phyloP scores from a whole-genome alignment of 2,113 vertebrate species.

The Podarcis cretensis region DNA sequence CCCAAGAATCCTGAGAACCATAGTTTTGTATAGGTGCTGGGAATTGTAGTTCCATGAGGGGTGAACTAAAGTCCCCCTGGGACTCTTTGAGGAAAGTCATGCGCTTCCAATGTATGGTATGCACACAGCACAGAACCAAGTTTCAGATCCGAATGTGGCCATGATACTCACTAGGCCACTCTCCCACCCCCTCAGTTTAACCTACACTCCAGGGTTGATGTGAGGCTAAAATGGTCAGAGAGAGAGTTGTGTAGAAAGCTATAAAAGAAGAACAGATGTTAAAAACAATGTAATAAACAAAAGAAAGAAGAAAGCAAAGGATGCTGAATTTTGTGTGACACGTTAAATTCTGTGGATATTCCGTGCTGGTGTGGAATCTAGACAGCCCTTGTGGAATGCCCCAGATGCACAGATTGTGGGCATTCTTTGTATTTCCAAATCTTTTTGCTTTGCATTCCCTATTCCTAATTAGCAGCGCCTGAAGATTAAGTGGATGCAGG shows the following conservation, averaged over 20 bases:
- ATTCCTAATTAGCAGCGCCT: conserved; percentile 19
- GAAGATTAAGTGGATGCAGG: conserved; percentile 38
- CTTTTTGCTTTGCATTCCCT: not conserved
- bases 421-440: not conserved
- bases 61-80: no score
- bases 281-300: not conserved
- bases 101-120: no score
- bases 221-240: not conserved
- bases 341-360: not conserved
- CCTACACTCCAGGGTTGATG: no score
- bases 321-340: no score
- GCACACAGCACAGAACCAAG: no score
- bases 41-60: no score
- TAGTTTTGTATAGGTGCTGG: no score
- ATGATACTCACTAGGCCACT: not conserved
- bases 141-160: not conserved
- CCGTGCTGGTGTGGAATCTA: not conserved
- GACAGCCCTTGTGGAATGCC: not conserved
- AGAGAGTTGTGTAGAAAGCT: not conserved
- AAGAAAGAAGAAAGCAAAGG: not conserved
- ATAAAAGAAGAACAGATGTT: not conserved
- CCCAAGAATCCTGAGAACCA: no score
- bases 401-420: not conserved
- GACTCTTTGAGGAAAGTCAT: no score
- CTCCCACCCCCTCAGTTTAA: not conserved